phyloP scores from a whole-genome alignment of 2,888 invertebrate genomes.

The Lacanobia wlatinum region DNA sequence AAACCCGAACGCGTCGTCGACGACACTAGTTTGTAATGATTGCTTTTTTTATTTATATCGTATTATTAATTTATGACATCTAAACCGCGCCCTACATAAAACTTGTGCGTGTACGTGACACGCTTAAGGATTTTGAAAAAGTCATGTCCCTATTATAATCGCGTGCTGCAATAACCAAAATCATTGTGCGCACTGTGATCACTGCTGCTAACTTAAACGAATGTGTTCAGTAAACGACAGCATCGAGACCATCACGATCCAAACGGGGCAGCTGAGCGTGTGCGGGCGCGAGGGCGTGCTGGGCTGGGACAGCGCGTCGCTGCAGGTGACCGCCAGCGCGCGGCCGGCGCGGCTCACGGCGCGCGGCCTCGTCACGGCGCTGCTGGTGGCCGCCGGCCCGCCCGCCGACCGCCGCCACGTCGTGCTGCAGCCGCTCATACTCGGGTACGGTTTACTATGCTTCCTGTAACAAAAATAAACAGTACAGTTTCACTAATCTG shows the following conservation, averaged over 20 bases:
- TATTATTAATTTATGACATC: too few relatives aligned
- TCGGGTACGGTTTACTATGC: constrained; percentile 75
- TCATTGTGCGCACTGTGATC: too few relatives aligned
- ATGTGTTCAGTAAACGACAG: constrained; percentile 66
- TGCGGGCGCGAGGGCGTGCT: constrained; percentile 72
- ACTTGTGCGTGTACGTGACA: too few relatives aligned
- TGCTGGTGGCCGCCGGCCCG: constrained; percentile 73
- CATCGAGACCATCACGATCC: constrained; percentile 77
- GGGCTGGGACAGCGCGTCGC: constrained; percentile 73
- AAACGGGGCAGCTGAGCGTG: constrained; percentile 76
- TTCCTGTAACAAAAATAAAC: not conserved
- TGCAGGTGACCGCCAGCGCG: constrained; percentile 71
- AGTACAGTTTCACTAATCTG: too few relatives aligned
- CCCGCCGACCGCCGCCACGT: constrained; percentile 71
- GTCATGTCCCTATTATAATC: too few relatives aligned
- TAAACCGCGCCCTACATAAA: too few relatives aligned
- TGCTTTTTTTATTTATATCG: too few relatives aligned
- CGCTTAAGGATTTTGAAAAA: too few relatives aligned
- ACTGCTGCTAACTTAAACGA: not conserved
- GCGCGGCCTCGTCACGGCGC: constrained; percentile 72
- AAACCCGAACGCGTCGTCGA: too few relatives aligned
- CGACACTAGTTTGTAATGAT: too few relatives aligned
- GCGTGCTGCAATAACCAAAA: too few relatives aligned
- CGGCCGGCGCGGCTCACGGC: constrained; percentile 75
- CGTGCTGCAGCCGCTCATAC: constrained; percentile 78